Percentiles rank a stretch among this genome's conserved stretches.
phyloP scores from a whole-genome alignment of 1,140 invertebrate genomes.

The Steinernema feltiae region DNA sequence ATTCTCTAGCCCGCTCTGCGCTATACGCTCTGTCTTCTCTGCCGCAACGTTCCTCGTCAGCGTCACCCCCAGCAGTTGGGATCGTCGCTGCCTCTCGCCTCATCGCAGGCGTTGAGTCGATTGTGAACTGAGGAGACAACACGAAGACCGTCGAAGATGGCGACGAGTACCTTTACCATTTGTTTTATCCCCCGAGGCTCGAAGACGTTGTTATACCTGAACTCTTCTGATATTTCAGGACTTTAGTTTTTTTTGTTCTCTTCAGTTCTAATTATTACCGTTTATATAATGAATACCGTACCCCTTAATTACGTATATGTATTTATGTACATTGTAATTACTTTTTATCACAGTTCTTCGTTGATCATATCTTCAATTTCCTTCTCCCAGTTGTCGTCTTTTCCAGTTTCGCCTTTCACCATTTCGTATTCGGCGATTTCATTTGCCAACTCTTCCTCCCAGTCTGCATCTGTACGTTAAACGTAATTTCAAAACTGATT shows the following conservation, averaged over 20 bases:
- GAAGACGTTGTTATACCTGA: too few species aligned
- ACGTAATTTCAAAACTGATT: not conserved
- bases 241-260: too few species aligned
- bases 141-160: too few species aligned
- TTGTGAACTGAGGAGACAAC: not conserved
- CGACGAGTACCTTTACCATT: too few species aligned
- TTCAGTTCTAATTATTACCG: too few species aligned
- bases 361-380: conserved; percentile 10
- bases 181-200: too few species aligned
- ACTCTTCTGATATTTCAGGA: too few species aligned
- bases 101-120: too few species aligned
- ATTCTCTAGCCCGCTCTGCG: too few species aligned
- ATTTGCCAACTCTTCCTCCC: conserved; percentile 2
- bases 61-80: not conserved
- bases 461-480: not conserved
- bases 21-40: not conserved
- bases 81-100: not conserved
- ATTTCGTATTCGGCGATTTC: not conserved
- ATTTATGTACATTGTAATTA: too few species aligned
- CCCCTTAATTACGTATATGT: too few species aligned
- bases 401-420: not conserved
- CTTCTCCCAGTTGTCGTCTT: conserved; percentile 8
- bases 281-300: too few species aligned
- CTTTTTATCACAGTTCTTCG: not conserved
- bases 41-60: not conserved